These are phyloP conservation scores for Heteropelma amictum DNA, from an alignment of 2,888 invertebrate genomes.

Conservation along the genomic window DNA sequence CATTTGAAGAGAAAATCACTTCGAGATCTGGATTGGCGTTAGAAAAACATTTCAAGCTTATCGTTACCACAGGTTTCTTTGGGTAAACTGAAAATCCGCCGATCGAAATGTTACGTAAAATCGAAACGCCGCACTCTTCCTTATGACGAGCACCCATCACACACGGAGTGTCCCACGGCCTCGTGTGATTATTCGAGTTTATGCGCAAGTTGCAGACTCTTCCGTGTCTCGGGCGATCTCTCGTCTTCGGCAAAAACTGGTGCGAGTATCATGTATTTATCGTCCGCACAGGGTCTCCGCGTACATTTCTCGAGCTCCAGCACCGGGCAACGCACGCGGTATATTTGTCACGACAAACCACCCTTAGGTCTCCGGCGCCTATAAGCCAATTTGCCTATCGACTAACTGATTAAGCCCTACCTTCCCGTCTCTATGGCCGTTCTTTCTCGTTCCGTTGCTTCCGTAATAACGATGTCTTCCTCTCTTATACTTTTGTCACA, in stretches of 20 bases:
- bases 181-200: no score
- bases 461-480: slow-evolving; percentile 25
- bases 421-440: slow-evolving; percentile 39
- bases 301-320: slow-evolving; percentile 42
- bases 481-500: slow-evolving; percentile 12
- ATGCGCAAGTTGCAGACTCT: no score
- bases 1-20: no score
- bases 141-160: no score
- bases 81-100: no score
- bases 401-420: slow-evolving; percentile 77
- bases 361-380: slow-evolving; percentile 69
- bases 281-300: slow-evolving; percentile 3
- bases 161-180: no score
- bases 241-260: neutral
- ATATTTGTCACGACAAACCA: slow-evolving; percentile 67
- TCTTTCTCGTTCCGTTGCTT: slow-evolving; percentile 32
- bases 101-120: no score
- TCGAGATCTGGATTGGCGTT: no score
- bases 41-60: no score
- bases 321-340: slow-evolving; percentile 51
- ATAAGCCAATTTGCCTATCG: slow-evolving; percentile 78
- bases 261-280: neutral
- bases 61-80: no score
- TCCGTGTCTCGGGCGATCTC: neutral
- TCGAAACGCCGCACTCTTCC: no score